Base-by-base conservation (phyloP, 2,113 vertebrate species). In the Casuarius casuarius region DNA sequence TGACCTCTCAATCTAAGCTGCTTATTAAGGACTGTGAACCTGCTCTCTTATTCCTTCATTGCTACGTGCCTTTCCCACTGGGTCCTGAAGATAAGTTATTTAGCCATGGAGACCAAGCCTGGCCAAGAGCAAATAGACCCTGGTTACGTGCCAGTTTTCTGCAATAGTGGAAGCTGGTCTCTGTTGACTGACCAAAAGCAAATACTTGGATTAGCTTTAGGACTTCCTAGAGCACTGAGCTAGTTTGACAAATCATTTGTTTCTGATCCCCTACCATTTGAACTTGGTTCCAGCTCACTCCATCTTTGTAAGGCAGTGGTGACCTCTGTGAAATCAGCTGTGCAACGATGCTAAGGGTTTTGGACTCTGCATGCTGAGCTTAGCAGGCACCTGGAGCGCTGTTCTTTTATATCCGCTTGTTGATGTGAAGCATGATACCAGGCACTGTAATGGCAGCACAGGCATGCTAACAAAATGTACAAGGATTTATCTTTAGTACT, bases 401-500 rank as follows among this genome's bases (percentile, higher is more conserved):
- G 5, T 61, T 7, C 56, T 65, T 23, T 46, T 23, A 9, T 5
- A 48, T 68, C 44, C n/a, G 68, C 22, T 3, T 77, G 74, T 29
- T 49, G 61, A 26, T 75, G 77, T 14, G 49, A 54, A 51, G 12
- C 17, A 22, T 61, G 11, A 12, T 44, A 35, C 46, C 51, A 63
- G 61, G 6, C 29, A 5, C 0, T 2, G 46, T 29, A 31, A 17
- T 31, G 38, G 25, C 48, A 73, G 33, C 40, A 18, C 0, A 8
- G 61, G n/a, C 15, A 3, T 33, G 21, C 54, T 77, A 35, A 31
- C 4, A 1, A 1, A 14, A n/a, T 4, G 18, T 1, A 0, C 20
- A 21, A 12, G 40, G 28, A n/a, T 76, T 68, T 40, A 26, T 22
- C 42, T 81, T 40, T 11, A 54, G 8, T 20, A 31, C 18, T 4